Percentiles rank a stretch among this genome's conserved stretches.
Evolutionary conservation across 1,140 invertebrate genomes (phyloP).

Genomic region (Cepaea nemoralis): DNA sequence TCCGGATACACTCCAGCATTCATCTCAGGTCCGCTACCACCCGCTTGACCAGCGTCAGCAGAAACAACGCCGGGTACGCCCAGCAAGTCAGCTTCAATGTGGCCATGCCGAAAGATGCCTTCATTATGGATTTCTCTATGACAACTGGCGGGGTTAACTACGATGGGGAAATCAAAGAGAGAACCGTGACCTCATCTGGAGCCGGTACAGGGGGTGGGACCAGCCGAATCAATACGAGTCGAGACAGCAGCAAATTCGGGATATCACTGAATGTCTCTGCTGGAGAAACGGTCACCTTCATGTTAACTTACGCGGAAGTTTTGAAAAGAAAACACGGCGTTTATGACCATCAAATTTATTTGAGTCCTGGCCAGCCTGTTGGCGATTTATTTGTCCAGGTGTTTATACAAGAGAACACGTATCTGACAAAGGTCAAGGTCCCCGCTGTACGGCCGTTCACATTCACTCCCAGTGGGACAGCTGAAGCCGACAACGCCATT

Average conservation of each 20-base stretch:
- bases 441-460: too few species aligned
- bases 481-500: neutral
- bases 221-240: constrained; percentile 11
- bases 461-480: too few species aligned
- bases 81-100: too few species aligned
- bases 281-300: constrained; percentile 56
- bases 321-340: constrained; percentile 52
- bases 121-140: neutral
- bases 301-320: constrained; percentile 60
- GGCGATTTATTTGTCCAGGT: constrained; percentile 54
- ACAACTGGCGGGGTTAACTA: neutral
- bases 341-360: too few species aligned
- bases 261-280: constrained; percentile 58
- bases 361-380: constrained; percentile 57
- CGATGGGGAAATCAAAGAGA: constrained; percentile 9
- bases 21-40: too few species aligned
- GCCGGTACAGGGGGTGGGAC: neutral
- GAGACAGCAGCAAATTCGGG: constrained; percentile 60
- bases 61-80: neutral
- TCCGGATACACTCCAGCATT: too few species aligned
- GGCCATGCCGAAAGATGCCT: too few species aligned
- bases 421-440: constrained; percentile 52
- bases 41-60: neutral
- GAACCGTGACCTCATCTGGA: neutral
- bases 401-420: constrained; percentile 50